Conservation (phyloP, 2,888 invertebrate genomes). For the Lamellibrachia satsuma region DNA sequence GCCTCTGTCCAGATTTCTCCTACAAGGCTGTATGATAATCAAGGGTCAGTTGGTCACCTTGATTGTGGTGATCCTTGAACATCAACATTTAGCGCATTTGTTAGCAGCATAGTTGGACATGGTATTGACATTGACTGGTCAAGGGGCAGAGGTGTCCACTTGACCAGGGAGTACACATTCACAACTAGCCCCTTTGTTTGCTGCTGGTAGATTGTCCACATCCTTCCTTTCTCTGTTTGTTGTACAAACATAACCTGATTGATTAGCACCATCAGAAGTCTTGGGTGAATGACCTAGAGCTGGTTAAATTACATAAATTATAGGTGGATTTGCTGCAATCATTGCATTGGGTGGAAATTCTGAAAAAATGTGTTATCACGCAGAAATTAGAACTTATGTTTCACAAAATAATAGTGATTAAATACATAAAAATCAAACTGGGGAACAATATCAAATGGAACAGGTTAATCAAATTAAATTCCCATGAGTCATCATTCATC, state of each 20-base stretch:
- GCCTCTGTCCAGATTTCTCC: not conserved
- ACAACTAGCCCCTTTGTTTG: not conserved
- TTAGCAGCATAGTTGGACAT: not conserved
- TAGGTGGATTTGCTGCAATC: not conserved
- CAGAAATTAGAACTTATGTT: too few relatives aligned
- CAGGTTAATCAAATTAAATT: too few relatives aligned
- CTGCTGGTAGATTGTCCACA: not conserved
- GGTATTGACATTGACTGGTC: not conserved
- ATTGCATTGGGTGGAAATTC: not conserved
- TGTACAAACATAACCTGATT: not conserved
- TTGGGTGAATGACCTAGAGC: not conserved
- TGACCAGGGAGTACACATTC: not conserved
- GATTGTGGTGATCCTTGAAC: conserved; percentile 6
- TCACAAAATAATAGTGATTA: too few relatives aligned
- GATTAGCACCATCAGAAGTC: not conserved
- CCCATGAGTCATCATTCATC: too few relatives aligned
- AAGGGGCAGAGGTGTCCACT: not conserved
- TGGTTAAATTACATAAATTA: not conserved
- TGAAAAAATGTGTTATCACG: not conserved
- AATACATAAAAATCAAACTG: too few relatives aligned
- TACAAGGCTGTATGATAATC: not conserved
- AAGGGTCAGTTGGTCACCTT: not conserved
- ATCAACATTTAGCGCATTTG: not conserved
- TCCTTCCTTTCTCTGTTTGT: not conserved
- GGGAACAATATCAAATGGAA: too few relatives aligned